Evolutionary conservation across 2,888 invertebrate species (phyloP).

Genomic region (Teleiodes luculella): DNA sequence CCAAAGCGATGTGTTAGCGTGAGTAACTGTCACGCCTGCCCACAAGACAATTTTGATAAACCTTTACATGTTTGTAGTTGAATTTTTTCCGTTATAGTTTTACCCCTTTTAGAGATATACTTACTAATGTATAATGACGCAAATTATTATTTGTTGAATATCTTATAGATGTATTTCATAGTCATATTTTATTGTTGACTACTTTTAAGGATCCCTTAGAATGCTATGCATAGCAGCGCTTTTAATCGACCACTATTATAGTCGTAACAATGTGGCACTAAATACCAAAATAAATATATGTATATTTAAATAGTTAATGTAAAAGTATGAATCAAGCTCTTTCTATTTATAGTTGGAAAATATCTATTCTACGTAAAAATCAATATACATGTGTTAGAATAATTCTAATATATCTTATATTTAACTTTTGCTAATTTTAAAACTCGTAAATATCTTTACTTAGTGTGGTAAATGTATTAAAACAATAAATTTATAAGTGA

Average conservation of each 20-base stretch:
- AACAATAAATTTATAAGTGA: background rate
- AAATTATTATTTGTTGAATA: slow-evolving; percentile 48
- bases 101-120: slow-evolving; percentile 58
- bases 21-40: background rate
- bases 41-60: slow-evolving; percentile 62
- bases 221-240: slow-evolving; percentile 41
- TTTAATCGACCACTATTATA: slow-evolving; percentile 49
- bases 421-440: slow-evolving; percentile 15
- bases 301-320: slow-evolving; percentile 15
- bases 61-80: slow-evolving; percentile 68
- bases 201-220: slow-evolving; percentile 67
- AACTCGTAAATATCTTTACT: slow-evolving; percentile 1
- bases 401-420: slow-evolving; percentile 32
- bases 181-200: slow-evolving; percentile 71
- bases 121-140: slow-evolving; percentile 42
- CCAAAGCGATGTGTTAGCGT: background rate
- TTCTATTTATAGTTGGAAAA: slow-evolving; percentile 20
- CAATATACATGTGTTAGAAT: slow-evolving; percentile 43
- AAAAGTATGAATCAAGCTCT: slow-evolving; percentile 35
- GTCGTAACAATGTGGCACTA: slow-evolving; percentile 28
- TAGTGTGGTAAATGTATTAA: background rate
- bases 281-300: slow-evolving; percentile 24
- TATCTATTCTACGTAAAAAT: slow-evolving; percentile 31
- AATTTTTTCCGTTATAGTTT: slow-evolving; percentile 55
- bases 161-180: slow-evolving; percentile 52